Evolutionary conservation across 2,113 vertebrate species (phyloP), one percentile per base, ranked within the genome.

Genomic region (Pseudorectes ferrugineus): DNA sequence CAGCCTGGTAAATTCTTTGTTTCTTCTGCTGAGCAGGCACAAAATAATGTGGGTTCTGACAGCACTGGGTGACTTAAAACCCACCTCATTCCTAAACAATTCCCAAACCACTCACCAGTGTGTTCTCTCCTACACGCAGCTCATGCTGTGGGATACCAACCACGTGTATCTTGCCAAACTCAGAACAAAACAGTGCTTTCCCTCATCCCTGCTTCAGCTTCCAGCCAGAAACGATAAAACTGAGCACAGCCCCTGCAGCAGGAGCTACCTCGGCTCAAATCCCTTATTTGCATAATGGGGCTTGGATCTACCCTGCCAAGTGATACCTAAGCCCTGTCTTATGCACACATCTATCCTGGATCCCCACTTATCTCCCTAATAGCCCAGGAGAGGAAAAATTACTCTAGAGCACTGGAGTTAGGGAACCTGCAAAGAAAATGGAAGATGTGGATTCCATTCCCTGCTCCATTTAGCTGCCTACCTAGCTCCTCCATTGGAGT

Each of bases 141-240:
- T 18, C 40, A 61, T 40, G 11, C 23, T 43, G 16, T 26, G 20
- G 54, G 24, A 20, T 9, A 58, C 1, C 58, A 85, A 52, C 43
- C 46, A 20, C 15, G 21, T 0, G 0, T 17, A 40, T 5, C 45
- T 61, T 46, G 14, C 40, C 36, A 86, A 68, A 52, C 9, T 35
- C 82, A 67, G 45, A 61, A 67, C 23, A 46, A 74, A 78, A 21
- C 5, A 2, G 6, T n/a, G 18, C 9, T 66, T 71, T 38, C 20
- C 65, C 15, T 73, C 54, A 40, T 61, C 25, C 33, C 19, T 81
- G 46, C n/a, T 75, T n/a, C 40, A 43, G 38, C 40, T 79, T 49
- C 52, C 68, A 83, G 26, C 26, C 72, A 48, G 48, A 8, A 63
- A 78, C 11, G 26, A 22, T 24, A 45, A 33, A 35, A 49, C 29